Evolutionary conservation across 2,797 vertebrate species (phyloP).

Genomic region (Lacerta viridis): DNA sequence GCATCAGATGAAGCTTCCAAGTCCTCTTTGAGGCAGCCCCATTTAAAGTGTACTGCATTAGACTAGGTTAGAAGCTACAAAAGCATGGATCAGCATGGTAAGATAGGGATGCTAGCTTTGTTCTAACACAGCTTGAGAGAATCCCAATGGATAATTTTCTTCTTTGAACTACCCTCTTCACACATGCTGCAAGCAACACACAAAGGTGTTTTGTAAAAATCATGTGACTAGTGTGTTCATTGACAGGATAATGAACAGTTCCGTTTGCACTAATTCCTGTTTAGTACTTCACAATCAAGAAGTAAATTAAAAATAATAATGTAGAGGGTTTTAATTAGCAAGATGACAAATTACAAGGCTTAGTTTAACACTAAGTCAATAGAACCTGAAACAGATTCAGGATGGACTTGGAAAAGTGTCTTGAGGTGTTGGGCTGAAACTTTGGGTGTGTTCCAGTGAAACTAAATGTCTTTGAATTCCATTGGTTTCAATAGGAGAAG

Average conservation of each 20-base stretch:
- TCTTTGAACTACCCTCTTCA: background rate
- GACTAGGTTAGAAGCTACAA: background rate
- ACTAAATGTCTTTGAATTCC: background rate
- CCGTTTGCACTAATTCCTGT: background rate
- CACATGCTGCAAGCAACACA: background rate
- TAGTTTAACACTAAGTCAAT: background rate
- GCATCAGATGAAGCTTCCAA: background rate
- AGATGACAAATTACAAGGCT: background rate
- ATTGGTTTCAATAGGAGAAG: background rate
- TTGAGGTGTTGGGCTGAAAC: background rate
- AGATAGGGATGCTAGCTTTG: no score
- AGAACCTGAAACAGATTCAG: background rate
- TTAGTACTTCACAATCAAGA: background rate
- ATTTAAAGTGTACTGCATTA: background rate
- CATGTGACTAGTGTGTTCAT: background rate
- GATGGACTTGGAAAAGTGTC: conserved; percentile 3
- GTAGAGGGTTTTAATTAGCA: background rate
- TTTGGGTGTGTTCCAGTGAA: background rate
- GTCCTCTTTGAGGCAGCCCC: background rate
- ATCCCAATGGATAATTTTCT: background rate
- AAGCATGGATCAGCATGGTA: background rate
- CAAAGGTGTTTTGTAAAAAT: background rate
- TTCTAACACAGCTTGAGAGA: conserved; percentile 8
- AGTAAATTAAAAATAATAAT: background rate
- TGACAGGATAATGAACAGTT: background rate